Conservation (phyloP, 2,797 vertebrate genomes). For the Hyperoplus lanceolatus region DNA sequence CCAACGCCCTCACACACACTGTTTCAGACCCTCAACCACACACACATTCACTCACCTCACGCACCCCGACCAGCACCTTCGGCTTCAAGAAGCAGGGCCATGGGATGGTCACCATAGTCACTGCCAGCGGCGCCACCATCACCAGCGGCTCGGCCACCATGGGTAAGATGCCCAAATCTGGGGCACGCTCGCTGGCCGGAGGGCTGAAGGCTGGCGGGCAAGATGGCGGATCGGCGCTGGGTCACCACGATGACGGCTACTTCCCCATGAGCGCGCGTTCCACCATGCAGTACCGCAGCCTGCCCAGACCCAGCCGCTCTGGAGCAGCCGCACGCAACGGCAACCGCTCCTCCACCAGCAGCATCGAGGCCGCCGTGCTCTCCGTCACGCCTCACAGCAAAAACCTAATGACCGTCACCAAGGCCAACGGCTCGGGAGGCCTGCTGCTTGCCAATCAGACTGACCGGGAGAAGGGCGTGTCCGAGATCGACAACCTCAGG, state of each 20-base stretch:
- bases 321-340: slow-evolving; percentile 89
- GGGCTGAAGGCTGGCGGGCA: slow-evolving; percentile 84
- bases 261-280: slow-evolving; percentile 91
- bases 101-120: slow-evolving; percentile 91
- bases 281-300: slow-evolving; percentile 96
- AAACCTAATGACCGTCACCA: slow-evolving; percentile 63
- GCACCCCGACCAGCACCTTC: slow-evolving; percentile 82
- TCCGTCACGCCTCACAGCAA: slow-evolving; percentile 76
- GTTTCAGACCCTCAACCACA: slow-evolving; percentile 70
- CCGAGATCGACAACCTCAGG: slow-evolving; percentile 91
- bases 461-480: slow-evolving; percentile 96
- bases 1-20: slow-evolving; percentile 62
- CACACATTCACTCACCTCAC: slow-evolving; percentile 61
- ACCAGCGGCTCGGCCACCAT: slow-evolving; percentile 96
- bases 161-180: slow-evolving; percentile 96
- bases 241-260: slow-evolving; percentile 94
- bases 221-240: slow-evolving; percentile 79
- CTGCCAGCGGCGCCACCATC: slow-evolving; percentile 94
- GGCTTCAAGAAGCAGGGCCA: slow-evolving; percentile 88
- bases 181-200: slow-evolving; percentile 83
- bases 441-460: slow-evolving; percentile 92
- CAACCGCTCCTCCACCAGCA: slow-evolving; percentile 97
- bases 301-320: slow-evolving; percentile 95
- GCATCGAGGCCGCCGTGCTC: slow-evolving; percentile 94
- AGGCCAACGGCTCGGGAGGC: slow-evolving; percentile 86